Evolutionary conservation across 2,888 invertebrate genomes (phyloP).

Genomic region (Koerneria pararmatus): DNA sequence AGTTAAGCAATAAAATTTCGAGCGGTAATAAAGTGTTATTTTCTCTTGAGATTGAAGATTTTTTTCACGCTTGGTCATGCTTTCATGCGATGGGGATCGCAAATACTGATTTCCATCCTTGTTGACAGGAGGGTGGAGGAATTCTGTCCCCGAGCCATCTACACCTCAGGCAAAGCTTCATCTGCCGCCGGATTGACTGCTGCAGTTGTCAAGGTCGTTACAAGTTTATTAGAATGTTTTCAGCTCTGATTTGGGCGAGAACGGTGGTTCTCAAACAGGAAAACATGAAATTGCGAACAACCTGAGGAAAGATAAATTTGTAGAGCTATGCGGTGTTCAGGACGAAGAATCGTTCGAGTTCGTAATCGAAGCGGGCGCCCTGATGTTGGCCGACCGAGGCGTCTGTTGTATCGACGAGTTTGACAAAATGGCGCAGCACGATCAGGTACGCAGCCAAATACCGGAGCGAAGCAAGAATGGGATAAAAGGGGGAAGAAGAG

Average conservation of each 20-base stretch:
- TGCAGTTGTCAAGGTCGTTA: conserved; percentile 79
- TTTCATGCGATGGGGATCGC: too few relatives aligned
- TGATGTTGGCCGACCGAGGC: conserved; percentile 93
- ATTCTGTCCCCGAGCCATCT: conserved; percentile 90
- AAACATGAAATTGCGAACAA: background rate
- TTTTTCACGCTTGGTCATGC: too few relatives aligned
- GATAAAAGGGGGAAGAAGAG: too few relatives aligned
- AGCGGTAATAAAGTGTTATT: too few relatives aligned
- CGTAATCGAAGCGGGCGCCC: conserved; percentile 98
- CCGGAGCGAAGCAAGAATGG: too few relatives aligned
- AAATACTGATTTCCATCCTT: too few relatives aligned
- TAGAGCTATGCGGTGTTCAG: conserved; percentile 30
- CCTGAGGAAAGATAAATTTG: too few relatives aligned
- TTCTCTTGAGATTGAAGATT: too few relatives aligned
- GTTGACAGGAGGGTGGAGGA: conserved; percentile 70
- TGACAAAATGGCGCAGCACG: conserved; percentile 95
- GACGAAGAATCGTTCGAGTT: conserved; percentile 98
- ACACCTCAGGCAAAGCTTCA: conserved; percentile 97
- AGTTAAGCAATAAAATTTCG: too few relatives aligned
- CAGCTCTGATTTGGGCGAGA: background rate
- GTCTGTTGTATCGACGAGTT: conserved; percentile 81
- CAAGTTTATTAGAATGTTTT: too few relatives aligned
- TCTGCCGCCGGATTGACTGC: conserved; percentile 96
- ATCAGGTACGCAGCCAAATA: conserved; percentile 72
- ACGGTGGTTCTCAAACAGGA: background rate